Evolutionary conservation across 2,797 vertebrate genomes (phyloP), one percentile per base, ranked within the genome.

Genomic region (Sparus aurata): DNA sequence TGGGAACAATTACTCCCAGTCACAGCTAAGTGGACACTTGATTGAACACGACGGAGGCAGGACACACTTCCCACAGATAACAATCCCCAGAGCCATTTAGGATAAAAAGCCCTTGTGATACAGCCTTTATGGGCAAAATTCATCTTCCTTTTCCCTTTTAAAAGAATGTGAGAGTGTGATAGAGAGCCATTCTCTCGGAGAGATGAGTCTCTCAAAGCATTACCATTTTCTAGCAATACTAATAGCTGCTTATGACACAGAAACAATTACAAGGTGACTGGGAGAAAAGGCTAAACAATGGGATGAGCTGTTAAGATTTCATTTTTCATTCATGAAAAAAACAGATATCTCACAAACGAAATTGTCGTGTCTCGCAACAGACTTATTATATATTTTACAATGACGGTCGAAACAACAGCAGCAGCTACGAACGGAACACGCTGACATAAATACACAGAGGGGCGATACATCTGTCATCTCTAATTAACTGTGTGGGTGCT

Each of bases 21-120:
- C 97, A 98, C 95, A 96, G 97, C 97, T 99, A 99, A 99, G 97
- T 99, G 97, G 98, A 98, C 98, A 98, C 97, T 98, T 99, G 98
- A 99, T 99, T 99, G 97, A 99, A 98, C 98, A 96, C 97, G 96
- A 97, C 95, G 94, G 97, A 96, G 97, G 97, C 97, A 97, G 97
- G 94, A 95, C 96, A 97, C 97, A 97, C 97, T 97, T 97, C 95
- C 96, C 96, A 96, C 95, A 96, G 97, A 98, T 99, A 98, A 99
- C 98, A 98, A 98, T 99, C 97, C 97, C 97, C 94, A 96, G 95
- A 96, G 97, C 96, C 96, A 98, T 99, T 98, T 99, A 97, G 97
- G 98, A 99, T 99, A 99, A 99, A 98, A 99, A 98, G 97, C 97
- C 96, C 97, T 96, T 96, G 97, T 97, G 97, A 97, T 98, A 96